These are phyloP conservation scores for Orientallactaga bullata DNA, from an alignment of 2,113 vertebrate genomes.

Conservation along the genomic window DNA sequence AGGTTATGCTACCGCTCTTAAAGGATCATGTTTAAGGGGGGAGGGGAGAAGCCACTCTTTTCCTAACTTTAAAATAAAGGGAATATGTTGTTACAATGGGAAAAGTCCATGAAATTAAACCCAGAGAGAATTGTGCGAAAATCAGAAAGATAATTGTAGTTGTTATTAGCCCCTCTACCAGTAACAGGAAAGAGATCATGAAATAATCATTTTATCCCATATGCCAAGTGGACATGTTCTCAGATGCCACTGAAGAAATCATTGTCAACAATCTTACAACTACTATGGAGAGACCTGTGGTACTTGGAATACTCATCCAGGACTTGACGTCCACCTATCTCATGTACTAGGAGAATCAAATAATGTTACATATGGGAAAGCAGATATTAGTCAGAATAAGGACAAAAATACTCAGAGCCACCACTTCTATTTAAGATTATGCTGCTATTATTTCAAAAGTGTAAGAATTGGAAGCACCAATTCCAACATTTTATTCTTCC, in stretches of 20 bases:
- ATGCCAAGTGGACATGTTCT: neutral
- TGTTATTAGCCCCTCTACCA: neutral
- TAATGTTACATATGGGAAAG: neutral
- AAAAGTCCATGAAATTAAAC: constrained; percentile 54
- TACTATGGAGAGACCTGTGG: neutral
- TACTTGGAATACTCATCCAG: neutral
- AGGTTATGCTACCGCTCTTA: constrained; percentile 34
- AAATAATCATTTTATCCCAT: constrained; percentile 12
- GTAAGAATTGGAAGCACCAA: constrained; percentile 28
- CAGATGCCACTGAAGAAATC: neutral
- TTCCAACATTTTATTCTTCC: neutral
- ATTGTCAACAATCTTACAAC: neutral
- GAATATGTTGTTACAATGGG: constrained; percentile 11
- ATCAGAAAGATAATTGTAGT: constrained; percentile 37
- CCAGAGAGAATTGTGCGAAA: neutral
- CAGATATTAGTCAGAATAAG: neutral
- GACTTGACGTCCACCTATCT: neutral
- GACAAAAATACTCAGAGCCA: neutral
- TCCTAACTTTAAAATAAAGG: constrained; percentile 58
- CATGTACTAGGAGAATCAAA: neutral
- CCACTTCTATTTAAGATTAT: neutral
- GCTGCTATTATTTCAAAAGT: neutral
- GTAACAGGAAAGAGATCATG: neutral
- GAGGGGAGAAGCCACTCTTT: neutral
- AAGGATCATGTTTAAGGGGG: constrained; percentile 32